Evolutionary conservation across 2,113 vertebrate genomes (phyloP), one percentile per base, ranked within the genome.

Genomic region (Erythrocercus mccallii): DNA sequence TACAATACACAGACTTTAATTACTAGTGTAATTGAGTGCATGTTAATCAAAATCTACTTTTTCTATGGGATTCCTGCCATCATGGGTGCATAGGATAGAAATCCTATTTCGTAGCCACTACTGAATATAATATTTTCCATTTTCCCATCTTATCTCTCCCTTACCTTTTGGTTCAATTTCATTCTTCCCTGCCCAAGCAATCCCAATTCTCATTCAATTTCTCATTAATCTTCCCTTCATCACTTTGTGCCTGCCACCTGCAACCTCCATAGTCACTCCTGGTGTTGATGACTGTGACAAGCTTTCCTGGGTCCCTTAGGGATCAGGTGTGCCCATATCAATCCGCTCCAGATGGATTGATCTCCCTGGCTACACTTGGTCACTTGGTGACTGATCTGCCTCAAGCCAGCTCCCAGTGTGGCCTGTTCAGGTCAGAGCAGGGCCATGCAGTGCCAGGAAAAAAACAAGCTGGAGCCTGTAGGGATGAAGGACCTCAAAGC

Each of bases 371-470:
- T 89, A 35, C 73, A 42, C 18, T 31, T 7, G 4, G 40, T 89
- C 62, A 56, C 42, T 73, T 64, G 31, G 31, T 77, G 31, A 68
- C 73, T 3, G 1, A 33, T 58, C 81, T 62, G 51, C n/a, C 86
- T 66, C 78, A 71, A 56, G 44, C 4, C 38, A 45, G 1, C 40
- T 66, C 30, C 21, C 6, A 2, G 40, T 24, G 38, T 71, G 53
- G 47, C 47, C 73, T 1, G 0, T 6, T 6, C 33, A 45, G 73
- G 56, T 81, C 45, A 81, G 69, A 2, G 33, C 27, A 44, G 0
- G 65, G 61, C 66, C 35, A 30, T 1, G 2, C 25, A 15, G 40
- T 23, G 30, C 51, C 2, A 2, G 27, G 16, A 30, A 23, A 66
- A 64, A 88, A 79, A 57, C 38, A 69, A 24, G 23, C 22, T 83